Base-by-base conservation (phyloP, 2,888 invertebrate species). In the Zaprionus lineosus region DNA sequence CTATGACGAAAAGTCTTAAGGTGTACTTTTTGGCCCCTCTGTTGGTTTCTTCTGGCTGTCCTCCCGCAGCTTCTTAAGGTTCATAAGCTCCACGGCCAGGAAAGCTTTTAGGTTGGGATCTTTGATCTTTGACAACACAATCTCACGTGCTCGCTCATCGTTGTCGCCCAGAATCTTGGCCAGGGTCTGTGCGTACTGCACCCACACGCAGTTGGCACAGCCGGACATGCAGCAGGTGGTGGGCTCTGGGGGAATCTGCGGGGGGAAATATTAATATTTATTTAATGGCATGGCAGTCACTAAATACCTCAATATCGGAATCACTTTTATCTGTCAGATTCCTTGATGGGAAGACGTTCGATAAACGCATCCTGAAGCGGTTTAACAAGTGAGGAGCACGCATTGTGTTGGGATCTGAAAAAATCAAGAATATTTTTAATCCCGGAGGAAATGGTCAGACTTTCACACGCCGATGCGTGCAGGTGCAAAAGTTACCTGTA, bases 171-270 rank as follows among this genome's bases (percentile, higher is more conserved):
- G 89, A 78, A 93, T 90, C 68, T 92, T 91, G 2, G 92, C 91
- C 34, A 98, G 81, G 14, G 94, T 93, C 77, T 97, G 95, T 0
- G 97, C 97, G 91, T 97, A 98, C 9, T 94, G 93, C 44, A 98
- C 93, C 94, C 96, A 98, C 3, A 98, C 97, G 88, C 98, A 98
- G 90, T 97, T 97, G 0, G 94, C 92, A 91, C 98, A 98, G 0
- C 97, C 97, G 0, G 96, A 95, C 93, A 95, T 95, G 85, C 98
- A 98, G 89, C 98, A 98, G 16, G 93, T 94, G 1, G 95, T 95
- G 0, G 98, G 98, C 53, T 90, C 90, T 3, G 88, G 87, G 11
- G 90, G 90, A 9, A 90, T 61, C 90, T 90, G 31, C 2, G 3
- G 33, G 2, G 9, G 0, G 0, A 3, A n/a, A 9, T 8, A 26